Evolutionary conservation across 1,140 invertebrate genomes (phyloP), one percentile per base, ranked within the genome.

Genomic region (Micrasema longulum): DNA sequence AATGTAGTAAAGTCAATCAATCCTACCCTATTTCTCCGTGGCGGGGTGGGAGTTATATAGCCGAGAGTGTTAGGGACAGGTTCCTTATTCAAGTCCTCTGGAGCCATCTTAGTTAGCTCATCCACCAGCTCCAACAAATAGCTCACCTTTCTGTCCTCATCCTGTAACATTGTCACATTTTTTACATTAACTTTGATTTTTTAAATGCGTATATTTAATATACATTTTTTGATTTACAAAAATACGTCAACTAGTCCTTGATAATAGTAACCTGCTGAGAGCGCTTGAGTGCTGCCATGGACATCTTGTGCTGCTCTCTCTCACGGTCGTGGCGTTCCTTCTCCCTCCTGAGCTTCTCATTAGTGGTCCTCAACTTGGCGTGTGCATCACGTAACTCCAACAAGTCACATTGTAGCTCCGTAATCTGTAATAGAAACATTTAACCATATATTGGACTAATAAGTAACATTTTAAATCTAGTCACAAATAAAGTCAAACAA

Each of bases 301-400:
- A 73, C 69, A 76, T 74, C 63, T 83, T 84, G 74, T 84, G 82
- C 70, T 85, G 84, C 55, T 95, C 93, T n/a, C 92, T 85, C 76
- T 96, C 94, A 73, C 90, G 89, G 76, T 96, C 94, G 75, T 92
- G 89, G 2, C 91, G 87, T 78, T 96, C 94, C 72, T 94, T 94
- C 79, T 97, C 95, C 41, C 94, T 86, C 48, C 94, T 86, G 69
- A 97, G 85, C 78, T 96, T 95, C 75, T 97, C 95, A 79, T 96
- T 96, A 43, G 95, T 94, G n/a, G 94, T 95, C 43, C 95, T 86
- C 52, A 97, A 81, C 81, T 97, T 96, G 5, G 95, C 95, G 80
- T 97, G 95, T 18, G 95, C 95, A 81, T 97, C 95, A 14, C 95
- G 86, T 23, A 97, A 82, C 80, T 97, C 95, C 22, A 96, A 81